Conservation (phyloP, 2,113 vertebrate species). For the Electrona antarctica region DNA sequence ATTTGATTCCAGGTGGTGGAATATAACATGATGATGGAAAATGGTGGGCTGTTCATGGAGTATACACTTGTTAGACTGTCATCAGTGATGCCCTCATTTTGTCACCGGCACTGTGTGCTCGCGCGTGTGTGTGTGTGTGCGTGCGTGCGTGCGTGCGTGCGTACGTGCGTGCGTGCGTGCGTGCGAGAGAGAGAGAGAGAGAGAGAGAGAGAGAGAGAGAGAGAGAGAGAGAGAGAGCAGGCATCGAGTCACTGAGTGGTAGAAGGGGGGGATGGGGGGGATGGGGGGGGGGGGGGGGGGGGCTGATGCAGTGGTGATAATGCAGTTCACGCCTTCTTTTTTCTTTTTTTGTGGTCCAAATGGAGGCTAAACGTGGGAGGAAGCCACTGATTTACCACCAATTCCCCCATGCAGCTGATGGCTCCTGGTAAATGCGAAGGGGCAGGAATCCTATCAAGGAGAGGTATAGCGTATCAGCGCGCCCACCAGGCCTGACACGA, state of each 20-base stretch:
- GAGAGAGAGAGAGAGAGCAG: slow-evolving; percentile 17
- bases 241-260: slow-evolving; percentile 17
- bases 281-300: not conserved
- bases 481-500: slow-evolving; percentile 39
- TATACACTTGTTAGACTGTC: slow-evolving; percentile 6
- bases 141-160: not conserved
- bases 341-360: slow-evolving; percentile 29
- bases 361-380: slow-evolving; percentile 33
- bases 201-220: not conserved
- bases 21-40: slow-evolving; percentile 35
- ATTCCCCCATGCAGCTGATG: slow-evolving; percentile 17
- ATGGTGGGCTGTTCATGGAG: slow-evolving; percentile 34
- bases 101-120: slow-evolving; percentile 24
- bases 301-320: slow-evolving; percentile 17
- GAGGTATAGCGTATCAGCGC: slow-evolving; percentile 48
- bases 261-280: too few species aligned
- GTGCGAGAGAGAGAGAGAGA: too few species aligned
- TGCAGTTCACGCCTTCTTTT: slow-evolving; percentile 30
- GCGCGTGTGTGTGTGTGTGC: not conserved
- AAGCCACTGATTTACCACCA: slow-evolving; percentile 52
- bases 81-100: slow-evolving; percentile 40
- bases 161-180: too few species aligned
- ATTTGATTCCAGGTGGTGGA: slow-evolving; percentile 16
- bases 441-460: slow-evolving; percentile 57
- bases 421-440: slow-evolving; percentile 50